Percentiles rank a stretch among this genome's conserved stretches.
phyloP scores from a whole-genome alignment of 2,888 invertebrate genomes.

The Tromatobia lineatoria region DNA sequence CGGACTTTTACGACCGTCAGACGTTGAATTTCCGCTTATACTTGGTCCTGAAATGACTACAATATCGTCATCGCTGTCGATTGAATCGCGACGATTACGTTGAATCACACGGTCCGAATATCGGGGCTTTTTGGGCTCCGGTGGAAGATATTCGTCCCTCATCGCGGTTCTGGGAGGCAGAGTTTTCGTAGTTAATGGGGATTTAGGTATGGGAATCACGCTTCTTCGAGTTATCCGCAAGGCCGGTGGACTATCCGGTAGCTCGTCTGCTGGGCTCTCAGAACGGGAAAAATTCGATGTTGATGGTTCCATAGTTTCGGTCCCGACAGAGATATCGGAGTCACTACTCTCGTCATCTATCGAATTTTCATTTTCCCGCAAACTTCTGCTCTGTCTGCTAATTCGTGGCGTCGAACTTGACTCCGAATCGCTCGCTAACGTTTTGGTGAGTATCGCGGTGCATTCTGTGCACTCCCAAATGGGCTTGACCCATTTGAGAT shows the following conservation, averaged over 20 bases:
- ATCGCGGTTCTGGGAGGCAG: background rate
- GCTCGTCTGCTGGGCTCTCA: conserved; percentile 14
- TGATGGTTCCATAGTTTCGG: conserved; percentile 62
- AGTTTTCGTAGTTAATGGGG: background rate
- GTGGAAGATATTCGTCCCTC: conserved; percentile 40
- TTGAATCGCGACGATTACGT: background rate
- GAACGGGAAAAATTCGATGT: conserved; percentile 5
- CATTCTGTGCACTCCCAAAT: conserved; percentile 86
- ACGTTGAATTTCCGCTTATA: conserved; percentile 7
- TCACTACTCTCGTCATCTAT: conserved; percentile 70
- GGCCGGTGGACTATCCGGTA: conserved; percentile 72
- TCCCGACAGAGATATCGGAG: conserved; percentile 82
- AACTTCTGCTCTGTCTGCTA: background rate
- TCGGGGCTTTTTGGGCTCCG: conserved; percentile 63
- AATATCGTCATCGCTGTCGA: conserved; percentile 70
- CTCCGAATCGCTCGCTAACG: conserved; percentile 7
- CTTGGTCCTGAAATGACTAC: conserved; percentile 59
- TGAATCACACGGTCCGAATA: conserved; percentile 3
- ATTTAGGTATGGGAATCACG: background rate
- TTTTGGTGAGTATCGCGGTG: conserved; percentile 74
- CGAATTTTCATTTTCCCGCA: background rate
- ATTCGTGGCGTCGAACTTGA: background rate
- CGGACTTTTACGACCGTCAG: background rate
- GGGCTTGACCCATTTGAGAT: conserved; percentile 82
- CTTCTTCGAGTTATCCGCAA: conserved; percentile 42